Evolutionary conservation across 2,113 vertebrate species (phyloP).

Genomic region (Acanthisitta chloris): DNA sequence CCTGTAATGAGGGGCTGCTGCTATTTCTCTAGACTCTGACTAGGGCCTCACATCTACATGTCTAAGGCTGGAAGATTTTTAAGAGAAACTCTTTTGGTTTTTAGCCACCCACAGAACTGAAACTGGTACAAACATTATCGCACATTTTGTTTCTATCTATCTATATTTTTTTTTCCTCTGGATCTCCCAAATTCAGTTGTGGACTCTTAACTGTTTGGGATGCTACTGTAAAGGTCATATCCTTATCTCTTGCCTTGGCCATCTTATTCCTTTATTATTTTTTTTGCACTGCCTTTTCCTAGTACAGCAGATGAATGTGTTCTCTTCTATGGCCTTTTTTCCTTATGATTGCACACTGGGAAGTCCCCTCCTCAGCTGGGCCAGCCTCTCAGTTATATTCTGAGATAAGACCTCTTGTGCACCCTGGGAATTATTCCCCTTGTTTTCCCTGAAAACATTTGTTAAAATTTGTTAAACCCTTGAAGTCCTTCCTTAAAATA

Average conservation of each 20-base stretch:
- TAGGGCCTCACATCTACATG: rapidly evolving
- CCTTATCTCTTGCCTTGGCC: background rate
- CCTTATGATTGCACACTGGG: background rate
- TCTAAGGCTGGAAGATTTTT: background rate
- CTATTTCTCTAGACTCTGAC: background rate
- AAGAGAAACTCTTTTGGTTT: background rate
- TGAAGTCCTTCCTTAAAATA: slow-evolving; percentile 12
- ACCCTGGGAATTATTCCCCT: background rate
- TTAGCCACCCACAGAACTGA: background rate
- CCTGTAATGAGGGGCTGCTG: background rate
- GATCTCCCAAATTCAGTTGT: background rate
- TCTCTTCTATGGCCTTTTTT: background rate
- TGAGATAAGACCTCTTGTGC: background rate
- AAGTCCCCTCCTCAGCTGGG: background rate
- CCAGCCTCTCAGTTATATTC: background rate
- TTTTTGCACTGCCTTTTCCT: background rate
- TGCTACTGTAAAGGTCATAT: background rate
- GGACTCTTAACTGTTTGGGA: background rate
- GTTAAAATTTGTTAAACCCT: background rate
- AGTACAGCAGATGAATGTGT: background rate
- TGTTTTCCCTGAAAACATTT: background rate
- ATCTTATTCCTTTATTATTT: background rate
- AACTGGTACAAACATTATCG: background rate
- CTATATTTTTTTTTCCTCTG: background rate
- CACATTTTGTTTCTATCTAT: background rate